These are phyloP conservation scores for Lacerta agilis DNA, from an alignment of 2,797 vertebrate genomes.

Conservation along the genomic window DNA sequence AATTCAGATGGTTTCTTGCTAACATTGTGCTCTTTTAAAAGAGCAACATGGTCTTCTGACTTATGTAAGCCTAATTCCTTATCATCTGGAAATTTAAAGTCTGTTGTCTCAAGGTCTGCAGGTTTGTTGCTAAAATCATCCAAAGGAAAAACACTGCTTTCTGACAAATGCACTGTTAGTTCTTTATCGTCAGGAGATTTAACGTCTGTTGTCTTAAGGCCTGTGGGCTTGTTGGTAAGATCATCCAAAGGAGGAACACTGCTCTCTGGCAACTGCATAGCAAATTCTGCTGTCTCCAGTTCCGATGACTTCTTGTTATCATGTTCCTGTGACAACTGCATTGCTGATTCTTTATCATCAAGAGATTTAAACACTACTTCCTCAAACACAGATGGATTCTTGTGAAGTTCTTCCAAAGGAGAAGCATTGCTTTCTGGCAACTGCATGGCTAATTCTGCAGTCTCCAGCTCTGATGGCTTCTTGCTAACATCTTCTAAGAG, in stretches of 20 bases:
- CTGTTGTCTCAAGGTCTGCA: conserved; percentile 13
- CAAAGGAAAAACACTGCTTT: not conserved
- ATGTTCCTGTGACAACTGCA: not conserved
- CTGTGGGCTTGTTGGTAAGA: no score
- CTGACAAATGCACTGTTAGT: conserved; percentile 38
- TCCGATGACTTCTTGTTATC: not conserved
- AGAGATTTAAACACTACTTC: not conserved
- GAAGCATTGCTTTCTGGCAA: not conserved
- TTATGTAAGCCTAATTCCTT: conserved; percentile 33
- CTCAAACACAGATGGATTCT: not conserved
- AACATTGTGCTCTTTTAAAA: not conserved
- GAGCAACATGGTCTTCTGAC: conserved; percentile 47
- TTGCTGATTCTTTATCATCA: not conserved
- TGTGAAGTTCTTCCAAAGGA: not conserved
- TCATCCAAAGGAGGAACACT: not conserved
- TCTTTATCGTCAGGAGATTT: not conserved
- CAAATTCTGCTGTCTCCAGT: not conserved
- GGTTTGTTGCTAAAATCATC: not conserved
- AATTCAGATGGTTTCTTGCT: conserved; percentile 18
- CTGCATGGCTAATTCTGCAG: not conserved
- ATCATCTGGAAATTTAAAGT: conserved; percentile 49
- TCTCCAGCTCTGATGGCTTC: not conserved
- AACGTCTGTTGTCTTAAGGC: conserved; percentile 39
- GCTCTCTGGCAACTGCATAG: conserved; percentile 43
- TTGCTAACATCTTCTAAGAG: not conserved